A percentile compares a stretch with the other conserved stretches of the same genome.
Conservation (phyloP, 2,888 invertebrate genomes). For the Drosophila rellima region DNA sequence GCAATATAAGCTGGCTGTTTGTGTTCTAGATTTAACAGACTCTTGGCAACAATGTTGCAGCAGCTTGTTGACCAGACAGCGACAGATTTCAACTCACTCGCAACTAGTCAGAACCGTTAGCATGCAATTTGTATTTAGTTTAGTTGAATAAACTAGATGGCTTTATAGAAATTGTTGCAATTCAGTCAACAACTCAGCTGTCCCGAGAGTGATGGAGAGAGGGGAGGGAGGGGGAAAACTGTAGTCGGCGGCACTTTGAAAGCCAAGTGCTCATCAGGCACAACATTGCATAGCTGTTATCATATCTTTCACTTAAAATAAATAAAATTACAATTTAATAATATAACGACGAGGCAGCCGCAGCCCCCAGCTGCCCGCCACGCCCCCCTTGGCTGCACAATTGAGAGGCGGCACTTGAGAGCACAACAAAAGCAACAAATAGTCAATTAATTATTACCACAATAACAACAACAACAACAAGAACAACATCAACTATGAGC, state of each 20-base stretch:
- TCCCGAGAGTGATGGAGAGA: too few relatives aligned
- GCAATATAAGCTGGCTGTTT: slow-evolving; percentile 35
- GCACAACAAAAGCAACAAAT: slow-evolving; percentile 76
- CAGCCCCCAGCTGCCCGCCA: background rate
- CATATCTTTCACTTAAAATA: slow-evolving; percentile 81
- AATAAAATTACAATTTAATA: slow-evolving; percentile 81
- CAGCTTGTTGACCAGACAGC: slow-evolving; percentile 57
- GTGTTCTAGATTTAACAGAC: slow-evolving; percentile 70
- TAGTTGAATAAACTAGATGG: slow-evolving; percentile 67
- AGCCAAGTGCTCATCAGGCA: slow-evolving; percentile 60
- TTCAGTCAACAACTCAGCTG: slow-evolving; percentile 37
- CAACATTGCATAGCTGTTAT: slow-evolving; percentile 64
- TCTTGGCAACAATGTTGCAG: slow-evolving; percentile 72
- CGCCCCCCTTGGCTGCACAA: background rate
- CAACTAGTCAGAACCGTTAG: slow-evolving; percentile 40
- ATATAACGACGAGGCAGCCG: slow-evolving; percentile 59
- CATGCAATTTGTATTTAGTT: slow-evolving; percentile 63
- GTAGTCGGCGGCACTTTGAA: slow-evolving; percentile 73
- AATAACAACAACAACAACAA: slow-evolving; percentile 47
- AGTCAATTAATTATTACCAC: slow-evolving; percentile 80
- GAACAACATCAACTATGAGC: slow-evolving; percentile 36
- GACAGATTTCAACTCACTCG: slow-evolving; percentile 22
- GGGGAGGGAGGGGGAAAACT: background rate
- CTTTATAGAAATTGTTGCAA: slow-evolving; percentile 67
- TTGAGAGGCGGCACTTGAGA: slow-evolving; percentile 66